Evolutionary conservation across 2,113 vertebrate species (phyloP), one percentile per base, ranked within the genome.

Genomic region (Amphiprion percula): DNA sequence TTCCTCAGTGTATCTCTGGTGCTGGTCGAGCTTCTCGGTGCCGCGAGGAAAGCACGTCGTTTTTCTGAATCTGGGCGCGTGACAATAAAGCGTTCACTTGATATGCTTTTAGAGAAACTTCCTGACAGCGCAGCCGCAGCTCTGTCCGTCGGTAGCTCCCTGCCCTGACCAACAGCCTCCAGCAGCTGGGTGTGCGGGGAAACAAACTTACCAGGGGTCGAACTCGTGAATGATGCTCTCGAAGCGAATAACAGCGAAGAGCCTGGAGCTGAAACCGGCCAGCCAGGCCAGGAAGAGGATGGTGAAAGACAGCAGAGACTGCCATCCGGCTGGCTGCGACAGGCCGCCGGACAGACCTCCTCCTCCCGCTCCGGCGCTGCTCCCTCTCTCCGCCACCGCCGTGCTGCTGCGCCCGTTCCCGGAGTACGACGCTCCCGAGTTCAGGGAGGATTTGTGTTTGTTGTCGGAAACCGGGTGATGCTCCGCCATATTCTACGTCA

Each of bases 141-240:
- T 11, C 11, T 11, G 30, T 30, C 30, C 30, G 30, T 30, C 6
- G 4, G 30, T 30, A 49, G 1, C 72, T 14, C 33, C 33, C 33
- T 37, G 33, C 33, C 33, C 33, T 37, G 33, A 37, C 33, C 2
- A 62, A 63, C 41, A 62, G 44, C 46, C 39, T 15, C 28, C 23
- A 74, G 5, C 71, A 4, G 5, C 1, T 23, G 7, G 3, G n/a
- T 24, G 44, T 33, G 49, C 5, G 26, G 5, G 21, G 7, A 23
- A 14, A 30, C 21, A 23, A n/a, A 88, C 97, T 98, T 76, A 99
- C 97, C 97, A 98, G 69, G 97, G 97, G 92, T 98, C 97, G 93
- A 99, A 99, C 97, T 98, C 97, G 92, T 99, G 97, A 70, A 98
- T 99, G 96, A 99, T 98, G 96, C 97, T 99, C 94, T 99, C 97